phyloP scores from a whole-genome alignment of 2,888 invertebrate genomes.

The Chaitophorus viminalis region DNA sequence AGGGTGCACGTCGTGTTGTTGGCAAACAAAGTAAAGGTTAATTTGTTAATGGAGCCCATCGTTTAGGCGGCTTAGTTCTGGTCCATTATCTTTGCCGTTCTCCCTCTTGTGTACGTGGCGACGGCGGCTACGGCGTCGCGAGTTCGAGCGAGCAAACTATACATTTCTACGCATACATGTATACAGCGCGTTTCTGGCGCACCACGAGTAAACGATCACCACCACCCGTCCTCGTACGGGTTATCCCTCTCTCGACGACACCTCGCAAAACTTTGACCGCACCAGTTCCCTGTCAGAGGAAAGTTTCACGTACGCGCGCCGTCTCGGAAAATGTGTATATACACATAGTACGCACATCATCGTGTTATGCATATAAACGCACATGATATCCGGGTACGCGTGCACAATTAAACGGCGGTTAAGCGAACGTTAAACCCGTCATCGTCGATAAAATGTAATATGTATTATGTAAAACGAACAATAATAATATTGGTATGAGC shows the following conservation, averaged over 20 bases:
- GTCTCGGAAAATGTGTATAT: too few species aligned
- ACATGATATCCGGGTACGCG: background rate
- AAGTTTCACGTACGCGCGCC: background rate
- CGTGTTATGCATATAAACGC: too few species aligned
- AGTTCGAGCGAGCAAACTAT: background rate
- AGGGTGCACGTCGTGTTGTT: background rate
- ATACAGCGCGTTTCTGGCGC: background rate
- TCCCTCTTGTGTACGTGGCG: background rate
- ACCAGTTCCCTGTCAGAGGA: background rate
- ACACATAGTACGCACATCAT: background rate
- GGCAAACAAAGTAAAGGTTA: conserved; percentile 59
- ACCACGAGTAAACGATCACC: background rate
- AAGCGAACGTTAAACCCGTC: too few species aligned
- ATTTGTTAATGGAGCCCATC: conserved; percentile 59
- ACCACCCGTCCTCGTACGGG: background rate
- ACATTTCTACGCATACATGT: too few species aligned
- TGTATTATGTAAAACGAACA: too few species aligned
- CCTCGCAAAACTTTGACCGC: conserved; percentile 10
- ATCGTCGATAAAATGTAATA: too few species aligned
- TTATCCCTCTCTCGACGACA: background rate
- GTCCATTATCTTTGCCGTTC: conserved; percentile 44
- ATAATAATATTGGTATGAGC: too few species aligned
- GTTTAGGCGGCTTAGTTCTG: conserved; percentile 57
- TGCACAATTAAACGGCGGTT: background rate
- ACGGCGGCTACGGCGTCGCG: background rate